phyloP scores from a whole-genome alignment of 2,888 invertebrate species.

The Bombylius discolor region DNA sequence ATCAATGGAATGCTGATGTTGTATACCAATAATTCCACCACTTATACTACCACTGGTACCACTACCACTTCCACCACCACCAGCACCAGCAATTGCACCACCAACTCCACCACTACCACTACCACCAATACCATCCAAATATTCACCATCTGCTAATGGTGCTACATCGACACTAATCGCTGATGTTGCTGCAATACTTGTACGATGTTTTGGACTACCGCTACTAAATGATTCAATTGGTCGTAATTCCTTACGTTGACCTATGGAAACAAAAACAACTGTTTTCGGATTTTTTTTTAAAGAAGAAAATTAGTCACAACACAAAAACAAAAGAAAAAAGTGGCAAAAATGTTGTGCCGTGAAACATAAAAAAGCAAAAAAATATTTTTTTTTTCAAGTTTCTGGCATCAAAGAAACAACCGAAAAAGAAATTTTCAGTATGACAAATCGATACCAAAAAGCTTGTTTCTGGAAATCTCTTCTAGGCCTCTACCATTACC shows the following conservation, averaged over 20 bases:
- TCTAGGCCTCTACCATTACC: too few species aligned
- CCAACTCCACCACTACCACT: conserved; percentile 10
- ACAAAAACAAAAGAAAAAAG: conserved; percentile 2
- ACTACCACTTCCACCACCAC: conserved; percentile 2
- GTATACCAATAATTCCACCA: conserved; percentile 17
- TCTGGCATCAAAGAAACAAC: too few species aligned
- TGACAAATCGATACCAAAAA: not conserved
- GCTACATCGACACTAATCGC: conserved; percentile 24
- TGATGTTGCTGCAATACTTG: conserved; percentile 25
- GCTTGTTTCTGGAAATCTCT: not conserved
- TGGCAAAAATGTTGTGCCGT: too few species aligned
- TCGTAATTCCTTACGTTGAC: conserved; percentile 33
- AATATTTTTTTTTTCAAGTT: not conserved
- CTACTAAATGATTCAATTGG: conserved; percentile 31
- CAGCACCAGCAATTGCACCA: not conserved
- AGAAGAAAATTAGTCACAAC: conserved; percentile 7
- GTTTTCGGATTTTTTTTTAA: conserved; percentile 12
- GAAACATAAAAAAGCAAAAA: not conserved
- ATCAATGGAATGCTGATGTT: conserved; percentile 34
- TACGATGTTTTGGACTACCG: conserved; percentile 41
- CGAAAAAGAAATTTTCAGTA: too few species aligned
- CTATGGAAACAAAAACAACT: conserved; percentile 30
- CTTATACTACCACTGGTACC: conserved; percentile 18
- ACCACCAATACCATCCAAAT: conserved; percentile 8
- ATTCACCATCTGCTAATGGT: conserved; percentile 20